Evolutionary conservation across 2,797 vertebrate genomes (phyloP), one percentile per base, ranked within the genome.

Genomic region (Benthosema pterotum): DNA sequence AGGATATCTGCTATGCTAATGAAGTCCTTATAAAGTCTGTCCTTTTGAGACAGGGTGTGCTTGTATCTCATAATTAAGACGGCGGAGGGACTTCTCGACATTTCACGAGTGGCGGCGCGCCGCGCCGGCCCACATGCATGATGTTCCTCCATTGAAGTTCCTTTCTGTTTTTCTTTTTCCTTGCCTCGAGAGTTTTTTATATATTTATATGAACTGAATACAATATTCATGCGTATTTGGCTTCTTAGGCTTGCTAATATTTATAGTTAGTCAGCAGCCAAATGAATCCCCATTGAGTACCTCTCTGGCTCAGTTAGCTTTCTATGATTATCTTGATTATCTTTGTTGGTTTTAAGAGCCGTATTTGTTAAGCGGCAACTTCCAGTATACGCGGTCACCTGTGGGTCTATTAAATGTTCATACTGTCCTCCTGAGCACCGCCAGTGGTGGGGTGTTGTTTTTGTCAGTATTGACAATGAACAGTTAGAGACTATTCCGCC

Each of bases 241-340:
- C 32, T 38, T 11, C 32, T 38, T 38, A 38, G 32, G 8, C 32
- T 38, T 13, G 15, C 9, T 15, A 53, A 16, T 53, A 32, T 53
- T 32, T 9, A 53, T 53, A n/a, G 6, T n/a, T 15, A 38, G 14
- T 53, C 52, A 38, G 32, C 52, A 38, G 32, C 7, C 32, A 38
- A 38, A 38, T 38, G 8, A 7, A 53, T n/a, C 25, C 69, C 45
- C 71, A 66, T 32, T 50, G 19, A 68, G 73, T 70, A 49, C 67
- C 65, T 70, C 65, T 70, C 50, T 42, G 54, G 62, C 63, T 18
- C 16, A 22, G 2, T 22, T 25, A 12, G 18, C n/a, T 22, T n/a
- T 60, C 42, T 53, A 47, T 69, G 57, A 78, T 78, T 65, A 38
- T 38, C 63, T 42, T 71, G n/a, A n/a, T 15, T 65, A 55, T 60